A percentile compares a stretch with the other conserved stretches of the same genome.
Conservation (phyloP, 2,888 invertebrate genomes). For the Nomada hirtipes region DNA sequence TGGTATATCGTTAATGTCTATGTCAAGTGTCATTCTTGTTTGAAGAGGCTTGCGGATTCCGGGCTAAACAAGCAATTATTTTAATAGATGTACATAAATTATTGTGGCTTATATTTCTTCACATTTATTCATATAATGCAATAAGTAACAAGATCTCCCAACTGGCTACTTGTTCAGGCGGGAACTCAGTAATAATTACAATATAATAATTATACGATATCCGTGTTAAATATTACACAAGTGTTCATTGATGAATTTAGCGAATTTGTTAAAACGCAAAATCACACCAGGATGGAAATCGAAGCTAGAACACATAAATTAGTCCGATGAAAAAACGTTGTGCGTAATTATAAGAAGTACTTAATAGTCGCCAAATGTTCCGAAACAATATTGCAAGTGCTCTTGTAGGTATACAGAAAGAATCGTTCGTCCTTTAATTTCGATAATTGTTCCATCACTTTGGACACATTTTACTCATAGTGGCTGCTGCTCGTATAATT, state of each 20-base stretch:
- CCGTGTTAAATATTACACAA: not conserved
- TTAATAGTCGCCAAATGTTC: not conserved
- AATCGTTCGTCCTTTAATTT: conserved; percentile 66
- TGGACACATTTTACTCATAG: conserved; percentile 48
- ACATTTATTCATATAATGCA: not conserved
- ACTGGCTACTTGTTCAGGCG: not conserved
- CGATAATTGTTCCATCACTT: conserved; percentile 6
- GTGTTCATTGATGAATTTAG: not conserved
- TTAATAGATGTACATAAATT: not conserved
- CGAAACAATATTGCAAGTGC: not conserved
- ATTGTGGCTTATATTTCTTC: not conserved
- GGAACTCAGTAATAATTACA: not conserved
- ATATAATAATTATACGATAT: not conserved
- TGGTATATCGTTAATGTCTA: not conserved
- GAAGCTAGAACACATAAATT: no score
- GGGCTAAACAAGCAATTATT: not conserved
- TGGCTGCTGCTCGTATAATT: conserved; percentile 62
- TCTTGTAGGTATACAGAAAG: conserved; percentile 48
- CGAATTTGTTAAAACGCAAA: not conserved
- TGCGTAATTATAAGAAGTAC: no score
- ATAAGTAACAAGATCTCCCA: not conserved
- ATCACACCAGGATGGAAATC: no score
- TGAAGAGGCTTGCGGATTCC: not conserved
- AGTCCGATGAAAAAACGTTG: not conserved
- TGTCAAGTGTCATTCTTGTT: not conserved